Evolutionary conservation across 2,888 invertebrate species (phyloP), one percentile per base, ranked within the genome.

Genomic region (Eurois occulta): DNA sequence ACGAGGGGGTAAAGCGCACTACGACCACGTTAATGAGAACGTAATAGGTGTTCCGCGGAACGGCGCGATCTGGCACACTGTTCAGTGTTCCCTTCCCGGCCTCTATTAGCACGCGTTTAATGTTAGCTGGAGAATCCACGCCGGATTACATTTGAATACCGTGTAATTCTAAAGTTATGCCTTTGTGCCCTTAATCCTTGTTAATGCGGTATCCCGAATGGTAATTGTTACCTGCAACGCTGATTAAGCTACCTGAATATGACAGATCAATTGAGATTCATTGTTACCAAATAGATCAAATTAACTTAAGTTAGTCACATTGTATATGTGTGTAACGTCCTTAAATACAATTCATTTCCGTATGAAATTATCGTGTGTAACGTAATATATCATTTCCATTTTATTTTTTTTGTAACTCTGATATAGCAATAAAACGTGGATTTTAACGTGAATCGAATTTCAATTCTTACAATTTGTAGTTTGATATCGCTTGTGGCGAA

Each of bases 21-120:
- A 93, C 91, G 91, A 90, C 91, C 90, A 88, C 90, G 92, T 91
- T 94, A 95, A 95, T 94, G 94, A 94, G 94, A 94, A 94, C 92
- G 92, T 94, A 94, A 95, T 94, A 94, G 94, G 93, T 93, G 93
- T 93, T 92, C 90, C 91, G 90, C 91, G 91, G 89, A 89, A 90
- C 88, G 89, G 87, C 81, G 89, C 90, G 92, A 93, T 92, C 92
- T 91, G 91, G 88, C 90, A 89, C 91, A 87, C 85, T 88, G 89
- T 88, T 89, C 91, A 87, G 85, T 89, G 89, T 88, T 89, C 89
- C 90, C 89, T 90, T 88, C 88, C 86, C 81, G 68, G 79, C 89
- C 89, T 89, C 90, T 90, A 90, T 91, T 91, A 90, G 88, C 87
- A 87, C 76, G 88, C 91, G 87, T 91, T 92, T 90, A 91, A 91